phyloP scores from a whole-genome alignment of 1,140 invertebrate species.

The Aphaenogaster rudis region DNA sequence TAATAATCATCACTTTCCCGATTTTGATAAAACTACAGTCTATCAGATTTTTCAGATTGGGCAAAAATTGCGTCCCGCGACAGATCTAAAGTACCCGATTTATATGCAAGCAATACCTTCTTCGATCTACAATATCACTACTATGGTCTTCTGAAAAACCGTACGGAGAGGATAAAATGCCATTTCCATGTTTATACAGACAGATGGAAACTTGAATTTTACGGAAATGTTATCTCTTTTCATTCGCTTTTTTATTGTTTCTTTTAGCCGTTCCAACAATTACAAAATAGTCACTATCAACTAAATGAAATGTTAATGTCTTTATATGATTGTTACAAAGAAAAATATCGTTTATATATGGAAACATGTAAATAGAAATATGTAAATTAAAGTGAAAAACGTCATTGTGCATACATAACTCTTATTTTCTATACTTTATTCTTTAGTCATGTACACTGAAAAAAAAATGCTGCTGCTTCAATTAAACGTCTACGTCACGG shows the following conservation, averaged over 20 bases:
- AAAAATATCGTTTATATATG: neutral
- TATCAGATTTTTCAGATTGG: neutral
- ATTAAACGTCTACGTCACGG: too few species aligned
- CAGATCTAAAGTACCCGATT: conserved; percentile 31
- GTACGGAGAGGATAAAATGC: conserved; percentile 8
- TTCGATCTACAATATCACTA: conserved; percentile 13
- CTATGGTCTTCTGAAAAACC: neutral
- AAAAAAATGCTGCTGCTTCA: too few species aligned
- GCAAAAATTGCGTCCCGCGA: neutral
- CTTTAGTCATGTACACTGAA: neutral
- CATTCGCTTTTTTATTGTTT: neutral
- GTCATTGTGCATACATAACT: neutral
- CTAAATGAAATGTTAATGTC: conserved; percentile 16
- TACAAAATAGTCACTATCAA: conserved; percentile 1
- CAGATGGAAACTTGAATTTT: conserved; percentile 31
- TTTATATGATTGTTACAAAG: neutral
- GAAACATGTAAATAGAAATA: neutral
- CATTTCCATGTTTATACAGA: conserved; percentile 39
- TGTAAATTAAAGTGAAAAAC: neutral
- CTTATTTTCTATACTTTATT: neutral
- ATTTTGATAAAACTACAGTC: neutral
- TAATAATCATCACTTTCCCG: neutral
- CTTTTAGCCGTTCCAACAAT: neutral
- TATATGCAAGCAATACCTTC: conserved; percentile 31
- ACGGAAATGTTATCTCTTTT: neutral